Evolutionary conservation across 1,140 invertebrate species (phyloP).

Genomic region (Bombus terrestris): DNA sequence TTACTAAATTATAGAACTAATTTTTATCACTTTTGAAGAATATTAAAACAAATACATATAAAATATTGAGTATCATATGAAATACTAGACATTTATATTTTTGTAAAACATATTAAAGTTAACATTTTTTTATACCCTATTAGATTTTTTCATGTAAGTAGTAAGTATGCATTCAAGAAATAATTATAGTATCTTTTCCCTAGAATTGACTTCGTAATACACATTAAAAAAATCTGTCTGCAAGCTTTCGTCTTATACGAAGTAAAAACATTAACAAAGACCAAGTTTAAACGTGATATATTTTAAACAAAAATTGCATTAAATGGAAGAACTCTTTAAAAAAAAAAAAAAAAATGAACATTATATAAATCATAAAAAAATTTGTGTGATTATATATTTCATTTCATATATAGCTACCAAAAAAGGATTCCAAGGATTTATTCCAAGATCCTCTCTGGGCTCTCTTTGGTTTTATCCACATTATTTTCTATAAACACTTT

Average conservation of each 20-base stretch:
- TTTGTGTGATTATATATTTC: conserved; percentile 59
- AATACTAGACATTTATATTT: conserved; percentile 5
- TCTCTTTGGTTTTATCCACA: conserved; percentile 77
- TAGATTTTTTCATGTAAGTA: not conserved
- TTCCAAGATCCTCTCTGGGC: conserved; percentile 67
- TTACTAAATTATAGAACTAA: conserved; percentile 8
- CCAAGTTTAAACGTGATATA: conserved; percentile 32
- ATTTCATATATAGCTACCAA: conserved; percentile 44
- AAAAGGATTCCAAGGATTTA: conserved; percentile 58
- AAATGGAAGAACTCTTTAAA: conserved; percentile 71
- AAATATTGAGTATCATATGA: conserved; percentile 20
- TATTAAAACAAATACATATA: not conserved
- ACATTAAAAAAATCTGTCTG: conserved; percentile 21
- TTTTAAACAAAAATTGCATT: conserved; percentile 51
- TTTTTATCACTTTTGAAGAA: conserved; percentile 31
- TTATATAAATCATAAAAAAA: conserved; percentile 71
- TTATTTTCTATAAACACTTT: conserved; percentile 68
- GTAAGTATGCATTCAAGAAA: conserved; percentile 3
- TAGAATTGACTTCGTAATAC: not conserved
- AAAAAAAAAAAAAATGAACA: conserved; percentile 31
- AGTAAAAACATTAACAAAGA: conserved; percentile 29
- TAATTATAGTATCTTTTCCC: not conserved
- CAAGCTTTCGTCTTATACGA: conserved; percentile 16
- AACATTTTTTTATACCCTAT: not conserved
- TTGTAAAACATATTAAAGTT: not conserved